Evolutionary conservation across 2,113 vertebrate genomes (phyloP).

Genomic region (Narcine bancroftii): DNA sequence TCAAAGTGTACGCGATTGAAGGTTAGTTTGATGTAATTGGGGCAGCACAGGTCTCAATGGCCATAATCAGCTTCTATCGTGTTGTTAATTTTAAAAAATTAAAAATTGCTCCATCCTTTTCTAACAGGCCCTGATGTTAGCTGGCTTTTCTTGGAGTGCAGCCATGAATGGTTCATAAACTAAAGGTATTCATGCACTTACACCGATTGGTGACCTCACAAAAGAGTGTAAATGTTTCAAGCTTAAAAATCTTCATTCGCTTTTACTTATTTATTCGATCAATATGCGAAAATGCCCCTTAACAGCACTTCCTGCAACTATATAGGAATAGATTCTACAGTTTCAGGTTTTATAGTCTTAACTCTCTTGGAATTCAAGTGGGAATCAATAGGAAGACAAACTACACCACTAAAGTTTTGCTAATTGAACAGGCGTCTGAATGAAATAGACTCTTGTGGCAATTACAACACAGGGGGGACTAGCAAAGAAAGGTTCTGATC

Average conservation of each 20-base stretch:
- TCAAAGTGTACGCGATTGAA: too few relatives aligned
- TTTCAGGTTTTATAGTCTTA: background rate
- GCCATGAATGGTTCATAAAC: background rate
- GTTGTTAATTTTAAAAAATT: too few relatives aligned
- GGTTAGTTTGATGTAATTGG: too few relatives aligned
- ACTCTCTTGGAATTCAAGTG: conserved; percentile 24
- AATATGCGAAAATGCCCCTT: conserved; percentile 33
- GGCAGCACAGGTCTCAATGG: too few relatives aligned
- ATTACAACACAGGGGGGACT: conserved; percentile 37
- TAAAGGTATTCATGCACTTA: background rate
- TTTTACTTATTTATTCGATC: conserved; percentile 13
- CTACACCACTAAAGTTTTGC: conserved; percentile 32
- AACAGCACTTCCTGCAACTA: conserved; percentile 26
- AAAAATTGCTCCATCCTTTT: background rate
- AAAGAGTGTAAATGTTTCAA: background rate
- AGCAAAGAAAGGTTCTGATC: conserved; percentile 42
- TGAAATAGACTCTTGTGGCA: conserved; percentile 41
- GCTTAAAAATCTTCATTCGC: background rate
- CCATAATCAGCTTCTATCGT: too few relatives aligned
- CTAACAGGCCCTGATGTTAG: background rate
- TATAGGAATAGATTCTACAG: conserved; percentile 32
- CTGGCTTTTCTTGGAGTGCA: background rate
- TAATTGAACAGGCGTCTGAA: conserved; percentile 43
- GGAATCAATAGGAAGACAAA: conserved; percentile 34
- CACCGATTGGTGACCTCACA: background rate